Base-by-base conservation (phyloP, 2,888 invertebrate species). In the Nowickia ferox region DNA sequence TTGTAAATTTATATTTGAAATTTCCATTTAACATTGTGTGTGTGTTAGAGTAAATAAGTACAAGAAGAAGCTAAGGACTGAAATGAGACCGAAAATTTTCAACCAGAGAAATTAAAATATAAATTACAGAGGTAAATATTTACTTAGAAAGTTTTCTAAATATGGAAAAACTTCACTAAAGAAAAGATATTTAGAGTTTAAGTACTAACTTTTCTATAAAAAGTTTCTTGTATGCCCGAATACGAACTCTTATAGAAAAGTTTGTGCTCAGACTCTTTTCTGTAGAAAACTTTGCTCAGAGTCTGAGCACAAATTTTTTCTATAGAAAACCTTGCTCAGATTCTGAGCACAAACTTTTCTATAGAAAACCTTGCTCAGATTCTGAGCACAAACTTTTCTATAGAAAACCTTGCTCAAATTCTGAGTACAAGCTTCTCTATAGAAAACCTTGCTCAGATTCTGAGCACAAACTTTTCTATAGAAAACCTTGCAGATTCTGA, bases 1-100 rank as follows among this genome's bases (percentile, higher is more conserved):
- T 57, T 13, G 38, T 40, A 59, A 59, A 53, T 79, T 75, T 69
- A 53, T 76, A 53, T 66, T 46, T 76, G 44, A 80, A 66, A 51
- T 74, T 66, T 46, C 42, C 40, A 57, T 71, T 42, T 65, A 55
- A 48, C 51, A 48, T 57, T 66, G 22, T 66, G 17, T 66, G 22
- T 66, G 17, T 66, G 11, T 74, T 63, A 61, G 19, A 38, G 46
- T 78, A 75, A 79, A 74, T 75, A 79, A 79, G 40, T 44, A 44
- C 9, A 38, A 44, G n/a, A 38, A 44, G n/a, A 63, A 22, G 19
- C 55, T 1, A 15, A 63, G 15, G 3, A n/a, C 1, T 2, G 19
- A 51, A 55, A 11, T 42, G 51, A n/a, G 51, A 78, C 69, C 78
- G 51, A 51, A 51, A 51, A 17, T 9, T 3, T 51, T 15, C 2